Evolutionary conservation across 1,140 invertebrate species (phyloP).

Genomic region (Macrocentrus cingulum): DNA sequence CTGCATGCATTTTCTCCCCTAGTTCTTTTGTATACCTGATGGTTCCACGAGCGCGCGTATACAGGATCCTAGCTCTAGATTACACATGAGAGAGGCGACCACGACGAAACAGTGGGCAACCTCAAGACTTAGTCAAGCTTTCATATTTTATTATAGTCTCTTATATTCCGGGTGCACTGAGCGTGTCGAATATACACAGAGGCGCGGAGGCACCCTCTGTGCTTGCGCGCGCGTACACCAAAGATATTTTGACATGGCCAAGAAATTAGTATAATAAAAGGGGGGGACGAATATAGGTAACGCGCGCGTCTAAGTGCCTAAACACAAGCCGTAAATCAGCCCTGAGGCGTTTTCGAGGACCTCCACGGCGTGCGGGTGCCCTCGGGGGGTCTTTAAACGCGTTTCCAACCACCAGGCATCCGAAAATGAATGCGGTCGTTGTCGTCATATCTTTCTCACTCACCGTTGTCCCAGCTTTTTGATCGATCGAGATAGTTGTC

Average conservation of each 20-base stretch:
- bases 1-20: no score
- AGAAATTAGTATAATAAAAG: conserved; percentile 60
- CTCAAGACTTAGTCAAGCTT: conserved; percentile 31
- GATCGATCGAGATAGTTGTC: conserved; percentile 43
- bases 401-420: conserved; percentile 29
- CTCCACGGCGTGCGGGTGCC: conserved; percentile 27
- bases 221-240: conserved; percentile 19
- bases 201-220: conserved; percentile 29
- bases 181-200: conserved; percentile 45
- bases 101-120: conserved; percentile 12
- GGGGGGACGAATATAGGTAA: conserved; percentile 36
- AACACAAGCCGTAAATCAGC: conserved; percentile 55
- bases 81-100: no score
- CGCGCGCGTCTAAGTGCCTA: conserved; percentile 48
- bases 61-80: no score
- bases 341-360: conserved; percentile 21
- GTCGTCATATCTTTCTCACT: neutral
- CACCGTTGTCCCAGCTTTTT: conserved; percentile 26
- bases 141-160: conserved; percentile 48
- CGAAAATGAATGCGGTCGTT: neutral
- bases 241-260: conserved; percentile 55
- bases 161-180: conserved; percentile 49
- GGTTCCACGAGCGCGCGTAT: no score
- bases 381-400: conserved; percentile 34
- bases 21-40: no score